Evolutionary conservation across 2,888 invertebrate genomes (phyloP), one percentile per base, ranked within the genome.

Genomic region (Nesidiocoris tenuis): DNA sequence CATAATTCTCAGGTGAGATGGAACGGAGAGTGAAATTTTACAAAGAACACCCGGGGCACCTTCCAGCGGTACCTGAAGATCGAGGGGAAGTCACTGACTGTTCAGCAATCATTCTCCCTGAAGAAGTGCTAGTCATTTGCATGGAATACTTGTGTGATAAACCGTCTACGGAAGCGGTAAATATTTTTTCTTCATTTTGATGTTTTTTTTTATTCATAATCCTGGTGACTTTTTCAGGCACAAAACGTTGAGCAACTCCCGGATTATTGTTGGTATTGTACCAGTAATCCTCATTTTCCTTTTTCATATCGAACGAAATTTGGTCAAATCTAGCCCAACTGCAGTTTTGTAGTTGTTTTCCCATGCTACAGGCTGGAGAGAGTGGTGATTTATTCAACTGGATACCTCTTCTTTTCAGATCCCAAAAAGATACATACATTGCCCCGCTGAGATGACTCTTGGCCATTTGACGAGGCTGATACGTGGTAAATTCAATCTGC

Each of bases 391-490:
- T 74, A 1, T 17, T 59, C 1, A 9, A 66, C 18, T n/a, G 9
- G 19, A 18, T 25, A 16, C 22, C 1, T 55, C 18, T 39, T 70
- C 17, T 16, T 57, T 59, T 1, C 56, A 77, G 75, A 74, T 71
- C 39, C 75, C 70, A 19, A 77, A 78, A 39, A 65, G 78, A 55
- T 96, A 91, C 84, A 87, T 97, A n/a, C 91, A 93, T 81, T 96
- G 96, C 83, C 96, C 96, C 12, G 96, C 96, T 74, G 92, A 93
- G 82, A 93, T 96, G 78, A 91, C 94, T 71, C 90, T 97, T 66
- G 90, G 90, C 61, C 93, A 94, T 81, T 85, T 97, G 57, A 96
- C 95, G 84, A 95, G 95, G 84, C 93, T 95, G 83, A 87, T 96
- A 71, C 88, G 90, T 80, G 89, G 91, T 82, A 96, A 96, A 84